A percentile compares a stretch with the other conserved stretches of the same genome.
Conservation (phyloP, 30 jellyfish, hydroid and myxozoan species). For the Morbakka virulenta region DNA sequence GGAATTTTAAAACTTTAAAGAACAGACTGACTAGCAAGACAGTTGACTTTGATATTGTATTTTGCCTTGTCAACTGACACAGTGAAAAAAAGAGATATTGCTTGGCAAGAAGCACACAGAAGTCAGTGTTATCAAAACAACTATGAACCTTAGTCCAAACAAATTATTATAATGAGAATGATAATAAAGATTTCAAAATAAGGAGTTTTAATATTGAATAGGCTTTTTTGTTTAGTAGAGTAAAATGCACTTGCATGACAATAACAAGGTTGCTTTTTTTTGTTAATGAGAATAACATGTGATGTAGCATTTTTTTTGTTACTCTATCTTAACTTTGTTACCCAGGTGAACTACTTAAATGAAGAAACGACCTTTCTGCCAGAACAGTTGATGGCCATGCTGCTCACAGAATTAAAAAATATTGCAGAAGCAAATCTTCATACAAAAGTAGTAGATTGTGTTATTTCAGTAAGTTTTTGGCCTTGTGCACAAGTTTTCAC, state of each 20-base stretch:
- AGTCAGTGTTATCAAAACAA: no score
- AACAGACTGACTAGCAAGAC: no score
- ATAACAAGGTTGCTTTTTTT: not conserved
- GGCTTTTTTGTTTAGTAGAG: not conserved
- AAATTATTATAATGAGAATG: no score
- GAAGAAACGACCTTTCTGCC: slow-evolving; percentile 53
- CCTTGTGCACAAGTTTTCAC: no score
- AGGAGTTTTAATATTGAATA: no score
- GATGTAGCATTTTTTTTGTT: not conserved
- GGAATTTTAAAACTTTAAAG: no score
- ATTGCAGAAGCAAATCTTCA: slow-evolving; percentile 53
- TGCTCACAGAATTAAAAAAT: slow-evolving; percentile 53
- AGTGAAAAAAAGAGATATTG: no score
- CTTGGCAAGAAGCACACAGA: no score
- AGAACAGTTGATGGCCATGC: slow-evolving; percentile 82
- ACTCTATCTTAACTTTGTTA: not conserved
- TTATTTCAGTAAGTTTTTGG: slow-evolving; percentile 83
- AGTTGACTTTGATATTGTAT: no score
- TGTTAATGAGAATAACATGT: not conserved
- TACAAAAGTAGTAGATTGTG: slow-evolving; percentile 73
- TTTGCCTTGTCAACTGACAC: no score
- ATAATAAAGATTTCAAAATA: no score
- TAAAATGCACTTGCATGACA: not conserved
- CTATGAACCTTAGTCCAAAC: no score
- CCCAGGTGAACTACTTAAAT: slow-evolving; percentile 61